Conservation (phyloP, 2,888 invertebrate species). For the Clunio marinus region DNA sequence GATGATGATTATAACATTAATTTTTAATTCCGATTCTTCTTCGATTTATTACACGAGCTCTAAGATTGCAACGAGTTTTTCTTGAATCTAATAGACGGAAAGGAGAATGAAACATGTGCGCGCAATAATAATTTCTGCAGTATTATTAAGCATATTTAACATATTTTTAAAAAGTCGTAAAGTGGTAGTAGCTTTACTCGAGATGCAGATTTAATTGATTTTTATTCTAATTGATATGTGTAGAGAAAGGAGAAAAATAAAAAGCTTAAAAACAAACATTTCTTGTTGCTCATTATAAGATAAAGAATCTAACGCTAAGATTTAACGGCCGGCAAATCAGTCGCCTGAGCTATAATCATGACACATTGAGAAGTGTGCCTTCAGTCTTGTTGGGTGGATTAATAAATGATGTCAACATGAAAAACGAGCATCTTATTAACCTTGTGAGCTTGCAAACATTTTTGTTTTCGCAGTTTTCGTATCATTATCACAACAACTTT, state of each 20-base stretch:
- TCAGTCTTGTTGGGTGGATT: too few relatives aligned
- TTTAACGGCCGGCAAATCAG: too few relatives aligned
- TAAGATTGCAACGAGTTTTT: constrained; percentile 33
- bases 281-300: too few relatives aligned
- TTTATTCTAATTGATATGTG: background rate
- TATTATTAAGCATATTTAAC: constrained; percentile 7
- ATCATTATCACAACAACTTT: too few relatives aligned
- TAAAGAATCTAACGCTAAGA: too few relatives aligned
- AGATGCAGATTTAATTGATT: background rate
- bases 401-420: too few relatives aligned
- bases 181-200: background rate
- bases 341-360: background rate
- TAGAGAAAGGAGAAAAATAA: too few relatives aligned
- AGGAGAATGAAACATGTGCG: constrained; percentile 26
- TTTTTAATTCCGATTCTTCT: background rate
- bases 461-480: too few relatives aligned
- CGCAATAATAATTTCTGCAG: constrained; percentile 27
- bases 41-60: constrained; percentile 25
- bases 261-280: too few relatives aligned
- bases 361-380: background rate
- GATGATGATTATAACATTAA: background rate
- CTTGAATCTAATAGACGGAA: background rate
- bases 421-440: too few relatives aligned
- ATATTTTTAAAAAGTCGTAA: background rate
- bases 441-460: too few relatives aligned